Conservation (phyloP, 2,888 invertebrate genomes). For the Maniola hyperantus region DNA sequence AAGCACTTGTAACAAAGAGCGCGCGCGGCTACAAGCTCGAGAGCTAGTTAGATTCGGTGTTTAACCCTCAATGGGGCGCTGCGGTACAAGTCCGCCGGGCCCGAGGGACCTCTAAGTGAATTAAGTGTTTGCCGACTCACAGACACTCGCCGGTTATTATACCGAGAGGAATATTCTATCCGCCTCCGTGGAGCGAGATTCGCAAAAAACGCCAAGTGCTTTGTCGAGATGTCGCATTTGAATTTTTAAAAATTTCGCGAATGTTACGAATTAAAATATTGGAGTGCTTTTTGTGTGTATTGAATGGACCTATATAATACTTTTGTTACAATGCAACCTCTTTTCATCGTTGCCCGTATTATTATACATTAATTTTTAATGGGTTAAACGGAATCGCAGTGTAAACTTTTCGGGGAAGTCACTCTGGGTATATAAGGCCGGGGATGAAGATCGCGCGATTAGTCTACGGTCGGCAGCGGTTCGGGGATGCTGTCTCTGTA, state of each 20-base stretch:
- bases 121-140: constrained; percentile 55
- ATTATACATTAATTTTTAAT: constrained; percentile 30
- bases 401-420: constrained; percentile 23
- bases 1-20: constrained; percentile 31
- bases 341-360: constrained; percentile 14
- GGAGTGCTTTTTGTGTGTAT: constrained; percentile 35
- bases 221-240: constrained; percentile 34
- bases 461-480: constrained; percentile 53
- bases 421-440: constrained; percentile 52
- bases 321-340: constrained; percentile 19
- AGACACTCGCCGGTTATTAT: constrained; percentile 39
- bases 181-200: constrained; percentile 41
- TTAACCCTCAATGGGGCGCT: constrained; percentile 38
- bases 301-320: constrained; percentile 24
- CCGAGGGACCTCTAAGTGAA: constrained; percentile 55
- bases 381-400: constrained; percentile 24
- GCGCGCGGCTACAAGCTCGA: constrained; percentile 30
- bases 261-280: constrained; percentile 34
- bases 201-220: constrained; percentile 46
- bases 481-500: constrained; percentile 75
- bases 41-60: constrained; percentile 38
- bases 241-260: constrained; percentile 32
- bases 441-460: constrained; percentile 38
- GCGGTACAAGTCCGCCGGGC: constrained; percentile 38
- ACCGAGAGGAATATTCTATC: constrained; percentile 51